Conservation (phyloP, 1,140 invertebrate species). For the Heliconius eleuchia region DNA sequence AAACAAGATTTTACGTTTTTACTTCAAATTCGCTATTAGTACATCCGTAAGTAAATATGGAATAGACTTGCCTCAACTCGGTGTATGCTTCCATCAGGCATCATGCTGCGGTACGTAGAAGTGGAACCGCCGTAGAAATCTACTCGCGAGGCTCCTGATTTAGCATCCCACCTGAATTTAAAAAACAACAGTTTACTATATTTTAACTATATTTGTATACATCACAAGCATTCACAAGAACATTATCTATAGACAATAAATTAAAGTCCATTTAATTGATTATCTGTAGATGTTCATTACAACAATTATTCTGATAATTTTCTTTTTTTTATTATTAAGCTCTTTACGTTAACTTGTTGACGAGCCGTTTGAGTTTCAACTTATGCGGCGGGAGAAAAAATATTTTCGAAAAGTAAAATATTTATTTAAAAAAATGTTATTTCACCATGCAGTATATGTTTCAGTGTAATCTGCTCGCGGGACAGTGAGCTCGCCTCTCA, state of each 20-base stretch:
- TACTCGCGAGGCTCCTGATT: slow-evolving; percentile 52
- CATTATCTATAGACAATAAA: too few species aligned
- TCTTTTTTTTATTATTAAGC: too few species aligned
- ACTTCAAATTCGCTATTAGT: too few species aligned
- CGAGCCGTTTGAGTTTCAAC: too few species aligned
- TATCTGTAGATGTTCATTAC: too few species aligned
- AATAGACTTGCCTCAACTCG: slow-evolving; percentile 44
- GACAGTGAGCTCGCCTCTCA: slow-evolving; percentile 55
- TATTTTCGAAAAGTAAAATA: too few species aligned
- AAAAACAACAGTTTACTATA: not conserved
- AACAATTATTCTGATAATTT: too few species aligned
- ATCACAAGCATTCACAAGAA: too few species aligned
- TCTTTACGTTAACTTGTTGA: too few species aligned
- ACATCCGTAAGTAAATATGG: not conserved
- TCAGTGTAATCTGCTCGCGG: slow-evolving; percentile 59
- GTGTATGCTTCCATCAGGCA: slow-evolving; percentile 45
- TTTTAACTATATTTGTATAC: not conserved
- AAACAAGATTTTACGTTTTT: too few species aligned
- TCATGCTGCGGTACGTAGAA: slow-evolving; percentile 46
- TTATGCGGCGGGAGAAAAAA: too few species aligned
- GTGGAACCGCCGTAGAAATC: slow-evolving; percentile 58
- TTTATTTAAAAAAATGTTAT: not conserved
- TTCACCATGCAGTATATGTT: slow-evolving; percentile 15
- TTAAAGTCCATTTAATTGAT: too few species aligned
- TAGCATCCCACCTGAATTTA: slow-evolving; percentile 54